Conservation (phyloP, 53 echinoderm and acorn worm species). For the Apostichopus leukothele region DNA sequence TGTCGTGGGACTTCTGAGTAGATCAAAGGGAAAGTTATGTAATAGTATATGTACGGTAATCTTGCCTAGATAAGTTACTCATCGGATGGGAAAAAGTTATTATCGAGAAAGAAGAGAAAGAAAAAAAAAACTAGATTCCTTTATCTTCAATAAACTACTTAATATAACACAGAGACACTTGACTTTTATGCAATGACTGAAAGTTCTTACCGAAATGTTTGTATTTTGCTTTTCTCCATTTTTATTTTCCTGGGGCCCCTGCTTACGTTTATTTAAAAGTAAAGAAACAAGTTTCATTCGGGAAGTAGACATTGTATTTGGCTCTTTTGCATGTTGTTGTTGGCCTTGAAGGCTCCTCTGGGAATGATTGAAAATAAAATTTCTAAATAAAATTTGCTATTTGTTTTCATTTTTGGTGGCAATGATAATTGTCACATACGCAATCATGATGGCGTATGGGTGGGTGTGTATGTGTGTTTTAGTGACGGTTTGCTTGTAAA, state of each 20-base stretch:
- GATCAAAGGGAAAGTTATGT: not conserved
- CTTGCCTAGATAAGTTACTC: not conserved
- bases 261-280: not conserved
- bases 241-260: not conserved
- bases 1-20: not conserved
- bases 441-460: not conserved
- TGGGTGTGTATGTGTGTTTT: not conserved
- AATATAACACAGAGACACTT: not conserved
- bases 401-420: not conserved
- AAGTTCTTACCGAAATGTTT: not conserved
- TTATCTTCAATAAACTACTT: not conserved
- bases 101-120: not conserved
- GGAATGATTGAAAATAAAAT: not conserved
- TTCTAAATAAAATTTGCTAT: not conserved
- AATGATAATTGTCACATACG: not conserved
- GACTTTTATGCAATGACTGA: constrained; percentile 32
- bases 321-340: not conserved
- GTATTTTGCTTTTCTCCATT: not conserved
- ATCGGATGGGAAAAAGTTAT: not conserved
- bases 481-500: not conserved
- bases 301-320: constrained; percentile 2
- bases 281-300: not conserved
- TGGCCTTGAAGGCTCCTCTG: not conserved
- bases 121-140: not conserved
- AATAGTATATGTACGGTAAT: not conserved